Evolutionary conservation across 2,113 vertebrate genomes (phyloP).

Genomic region (Hoplias malabaricus): DNA sequence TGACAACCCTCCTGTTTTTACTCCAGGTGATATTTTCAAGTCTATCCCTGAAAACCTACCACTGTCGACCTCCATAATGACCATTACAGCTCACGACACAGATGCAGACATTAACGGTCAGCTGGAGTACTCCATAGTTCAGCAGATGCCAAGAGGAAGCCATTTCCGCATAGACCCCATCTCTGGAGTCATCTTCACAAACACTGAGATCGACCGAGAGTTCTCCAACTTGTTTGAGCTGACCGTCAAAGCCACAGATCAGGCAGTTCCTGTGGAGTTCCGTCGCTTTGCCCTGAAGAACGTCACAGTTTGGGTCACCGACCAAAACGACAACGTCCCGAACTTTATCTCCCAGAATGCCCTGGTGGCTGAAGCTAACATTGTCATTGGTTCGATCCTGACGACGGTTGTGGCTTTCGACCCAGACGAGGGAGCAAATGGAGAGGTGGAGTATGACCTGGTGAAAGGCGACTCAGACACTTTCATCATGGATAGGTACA

Average conservation of each 20-base stretch:
- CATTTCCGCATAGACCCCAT: conserved; percentile 86
- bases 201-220: conserved; percentile 88
- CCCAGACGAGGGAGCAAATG: conserved; percentile 91
- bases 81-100: conserved; percentile 87
- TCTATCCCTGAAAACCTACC: conserved; percentile 93
- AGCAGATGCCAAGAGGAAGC: conserved; percentile 87
- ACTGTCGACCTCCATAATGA: conserved; percentile 85
- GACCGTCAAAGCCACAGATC: conserved; percentile 90
- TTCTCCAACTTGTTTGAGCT: conserved; percentile 94
- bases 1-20: conserved; percentile 91
- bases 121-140: conserved; percentile 86
- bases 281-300: conserved; percentile 91
- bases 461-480: conserved; percentile 87
- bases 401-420: conserved; percentile 90
- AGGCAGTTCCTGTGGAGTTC: conserved; percentile 88
- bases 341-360: conserved; percentile 91
- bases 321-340: conserved; percentile 92
- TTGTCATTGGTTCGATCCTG: conserved; percentile 88
- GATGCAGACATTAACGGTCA: conserved; percentile 94
- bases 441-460: conserved; percentile 94
- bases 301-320: conserved; percentile 91
- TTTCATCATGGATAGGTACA: conserved; percentile 94
- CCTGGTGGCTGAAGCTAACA: conserved; percentile 85
- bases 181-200: conserved; percentile 85
- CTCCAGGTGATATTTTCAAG: conserved; percentile 91